A percentile compares a stretch with the other conserved stretches of the same genome.
phyloP scores from a whole-genome alignment of 2,888 invertebrate species.

The Sphinx pinastri region DNA sequence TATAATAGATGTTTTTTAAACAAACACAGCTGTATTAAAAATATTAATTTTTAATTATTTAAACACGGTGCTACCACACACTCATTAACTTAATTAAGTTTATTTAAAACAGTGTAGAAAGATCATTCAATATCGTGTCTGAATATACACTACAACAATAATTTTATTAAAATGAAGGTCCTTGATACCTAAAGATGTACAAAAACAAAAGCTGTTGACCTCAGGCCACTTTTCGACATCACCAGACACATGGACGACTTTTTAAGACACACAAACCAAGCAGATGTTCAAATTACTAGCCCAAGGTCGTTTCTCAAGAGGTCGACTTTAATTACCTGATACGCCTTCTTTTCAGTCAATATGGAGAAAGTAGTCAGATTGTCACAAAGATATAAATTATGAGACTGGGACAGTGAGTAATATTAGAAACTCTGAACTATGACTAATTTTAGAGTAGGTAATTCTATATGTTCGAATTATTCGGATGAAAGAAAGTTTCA shows the following conservation, averaged over 20 bases:
- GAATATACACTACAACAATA: too few relatives aligned
- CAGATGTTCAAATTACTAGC: background rate
- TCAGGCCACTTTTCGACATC: slow-evolving; percentile 7
- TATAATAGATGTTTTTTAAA: too few relatives aligned
- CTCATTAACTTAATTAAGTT: too few relatives aligned
- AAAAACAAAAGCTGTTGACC: slow-evolving; percentile 20
- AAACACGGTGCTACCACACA: background rate
- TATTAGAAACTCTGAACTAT: too few relatives aligned
- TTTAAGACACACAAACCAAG: slow-evolving; percentile 3
- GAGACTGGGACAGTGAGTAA: background rate
- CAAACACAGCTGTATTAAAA: too few relatives aligned
- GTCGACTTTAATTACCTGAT: slow-evolving; percentile 3
- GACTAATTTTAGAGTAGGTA: too few relatives aligned
- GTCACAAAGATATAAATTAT: background rate
- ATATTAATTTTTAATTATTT: background rate
- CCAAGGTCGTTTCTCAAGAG: background rate
- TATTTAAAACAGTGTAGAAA: too few relatives aligned
- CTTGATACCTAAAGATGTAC: background rate
- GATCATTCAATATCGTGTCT: too few relatives aligned
- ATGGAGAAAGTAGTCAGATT: background rate
- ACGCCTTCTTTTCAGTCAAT: background rate
- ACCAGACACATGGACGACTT: slow-evolving; percentile 3
- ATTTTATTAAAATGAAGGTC: background rate
- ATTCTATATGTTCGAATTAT: too few relatives aligned
- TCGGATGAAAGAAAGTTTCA: too few relatives aligned